phyloP scores from a whole-genome alignment of 2,113 vertebrate genomes.

The Siniperca chuatsi region DNA sequence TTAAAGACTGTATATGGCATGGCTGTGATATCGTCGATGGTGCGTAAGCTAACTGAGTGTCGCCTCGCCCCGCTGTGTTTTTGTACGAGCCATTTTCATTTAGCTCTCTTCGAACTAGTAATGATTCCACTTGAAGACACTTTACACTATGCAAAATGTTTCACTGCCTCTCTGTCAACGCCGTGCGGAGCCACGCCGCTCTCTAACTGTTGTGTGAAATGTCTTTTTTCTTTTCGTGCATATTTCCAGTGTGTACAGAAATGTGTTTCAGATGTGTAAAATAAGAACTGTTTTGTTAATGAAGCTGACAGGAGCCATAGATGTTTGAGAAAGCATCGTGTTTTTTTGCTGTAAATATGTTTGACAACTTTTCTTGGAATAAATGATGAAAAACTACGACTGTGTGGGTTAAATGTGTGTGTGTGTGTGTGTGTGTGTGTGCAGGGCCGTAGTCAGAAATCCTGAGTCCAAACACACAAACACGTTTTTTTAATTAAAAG shows the following conservation, averaged over 20 bases:
- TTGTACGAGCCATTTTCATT: not conserved
- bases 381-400: constrained; percentile 63
- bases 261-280: constrained; percentile 52
- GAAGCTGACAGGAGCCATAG: constrained; percentile 69
- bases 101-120: constrained; percentile 11
- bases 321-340: constrained; percentile 63
- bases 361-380: constrained; percentile 79
- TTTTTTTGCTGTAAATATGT: constrained; percentile 76
- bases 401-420: not conserved
- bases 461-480: too few relatives aligned
- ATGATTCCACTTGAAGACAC: constrained; percentile 65
- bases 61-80: constrained; percentile 7
- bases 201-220: constrained; percentile 20
- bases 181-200: constrained; percentile 28
- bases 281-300: constrained; percentile 51
- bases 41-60: not conserved
- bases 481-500: too few relatives aligned
- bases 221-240: constrained; percentile 33
- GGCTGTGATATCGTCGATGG: constrained; percentile 1
- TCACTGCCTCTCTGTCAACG: constrained; percentile 62
- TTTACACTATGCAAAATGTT: constrained; percentile 74
- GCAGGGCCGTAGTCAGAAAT: not conserved
- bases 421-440: not conserved
- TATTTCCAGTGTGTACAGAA: constrained; percentile 62
- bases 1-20: not conserved